phyloP scores from a whole-genome alignment of 2,888 invertebrate species.

The Acanthosoma haemorrhoidale region DNA sequence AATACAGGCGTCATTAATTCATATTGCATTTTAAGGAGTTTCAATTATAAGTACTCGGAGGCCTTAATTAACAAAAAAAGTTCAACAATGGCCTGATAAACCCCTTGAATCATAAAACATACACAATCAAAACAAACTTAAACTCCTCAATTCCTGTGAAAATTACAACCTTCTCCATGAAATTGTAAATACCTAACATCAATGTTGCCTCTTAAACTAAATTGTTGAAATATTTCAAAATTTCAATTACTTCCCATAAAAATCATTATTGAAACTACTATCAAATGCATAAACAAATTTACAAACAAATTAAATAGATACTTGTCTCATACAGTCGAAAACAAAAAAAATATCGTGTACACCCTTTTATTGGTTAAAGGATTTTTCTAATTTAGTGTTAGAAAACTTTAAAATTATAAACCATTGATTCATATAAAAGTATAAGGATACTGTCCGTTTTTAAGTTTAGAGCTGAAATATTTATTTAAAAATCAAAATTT shows the following conservation, averaged over 20 bases:
- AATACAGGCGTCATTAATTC: constrained; percentile 4
- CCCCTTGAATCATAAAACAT: not conserved
- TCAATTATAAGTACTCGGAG: not conserved
- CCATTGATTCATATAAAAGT: too few species aligned
- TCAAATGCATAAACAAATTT: not conserved
- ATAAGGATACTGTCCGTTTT: too few species aligned
- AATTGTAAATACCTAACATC: constrained; percentile 29
- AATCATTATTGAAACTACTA: not conserved
- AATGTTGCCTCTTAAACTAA: constrained; percentile 23
- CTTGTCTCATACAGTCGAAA: too few species aligned
- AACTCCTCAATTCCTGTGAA: constrained; percentile 18
- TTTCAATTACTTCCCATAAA: too few species aligned
- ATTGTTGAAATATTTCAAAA: too few species aligned
- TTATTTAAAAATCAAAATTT: too few species aligned
- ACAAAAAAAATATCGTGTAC: too few species aligned
- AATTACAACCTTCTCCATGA: constrained; percentile 31
- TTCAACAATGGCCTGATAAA: not conserved
- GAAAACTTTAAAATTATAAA: too few species aligned
- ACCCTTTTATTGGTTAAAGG: too few species aligned
- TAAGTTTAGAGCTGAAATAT: too few species aligned
- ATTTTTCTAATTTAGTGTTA: too few species aligned
- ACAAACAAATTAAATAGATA: too few species aligned
- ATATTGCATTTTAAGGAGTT: constrained; percentile 8
- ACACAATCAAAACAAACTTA: constrained; percentile 23
- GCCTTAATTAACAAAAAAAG: not conserved